Conservation (phyloP, 2,888 invertebrate genomes). For the Apomyelois bistriatella region DNA sequence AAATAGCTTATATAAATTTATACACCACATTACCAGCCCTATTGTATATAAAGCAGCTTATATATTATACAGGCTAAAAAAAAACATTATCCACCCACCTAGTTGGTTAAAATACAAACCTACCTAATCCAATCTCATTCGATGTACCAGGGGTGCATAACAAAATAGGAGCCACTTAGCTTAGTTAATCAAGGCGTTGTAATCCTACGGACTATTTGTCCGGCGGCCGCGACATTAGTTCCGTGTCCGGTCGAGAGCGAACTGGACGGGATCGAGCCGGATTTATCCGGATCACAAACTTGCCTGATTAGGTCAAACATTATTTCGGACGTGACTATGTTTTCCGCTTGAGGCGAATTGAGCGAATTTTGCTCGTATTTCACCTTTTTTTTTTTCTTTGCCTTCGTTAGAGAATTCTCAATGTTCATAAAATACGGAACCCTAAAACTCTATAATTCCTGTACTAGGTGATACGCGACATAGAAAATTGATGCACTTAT, state of each 20-base stretch:
- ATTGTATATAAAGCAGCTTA: conserved; percentile 5
- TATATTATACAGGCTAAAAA: conserved; percentile 7
- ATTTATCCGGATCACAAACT: conserved; percentile 44
- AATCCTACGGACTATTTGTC: conserved; percentile 52
- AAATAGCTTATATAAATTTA: not conserved
- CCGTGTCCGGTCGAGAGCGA: conserved; percentile 46
- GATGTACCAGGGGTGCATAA: conserved; percentile 67
- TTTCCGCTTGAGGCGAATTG: not conserved
- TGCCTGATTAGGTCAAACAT: conserved; percentile 38
- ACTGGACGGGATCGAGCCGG: conserved; percentile 44
- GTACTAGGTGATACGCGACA: no score
- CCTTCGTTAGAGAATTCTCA: not conserved
- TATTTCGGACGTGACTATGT: conserved; percentile 19
- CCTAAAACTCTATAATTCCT: no score
- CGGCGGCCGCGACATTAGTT: conserved; percentile 69
- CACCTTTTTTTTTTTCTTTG: not conserved
- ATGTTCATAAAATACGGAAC: no score
- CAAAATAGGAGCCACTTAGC: conserved; percentile 57
- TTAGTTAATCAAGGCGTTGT: conserved; percentile 70
- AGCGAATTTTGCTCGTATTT: not conserved
- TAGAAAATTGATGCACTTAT: no score
- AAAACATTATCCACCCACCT: conserved; percentile 5
- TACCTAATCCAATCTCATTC: conserved; percentile 18
- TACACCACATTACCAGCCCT: not conserved
- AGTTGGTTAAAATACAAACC: conserved; percentile 17